A percentile compares a stretch with the other conserved stretches of the same genome.
These are phyloP conservation scores for Craterocephalus amniculus DNA, from an alignment of 2,797 vertebrate species.

Conservation along the genomic window DNA sequence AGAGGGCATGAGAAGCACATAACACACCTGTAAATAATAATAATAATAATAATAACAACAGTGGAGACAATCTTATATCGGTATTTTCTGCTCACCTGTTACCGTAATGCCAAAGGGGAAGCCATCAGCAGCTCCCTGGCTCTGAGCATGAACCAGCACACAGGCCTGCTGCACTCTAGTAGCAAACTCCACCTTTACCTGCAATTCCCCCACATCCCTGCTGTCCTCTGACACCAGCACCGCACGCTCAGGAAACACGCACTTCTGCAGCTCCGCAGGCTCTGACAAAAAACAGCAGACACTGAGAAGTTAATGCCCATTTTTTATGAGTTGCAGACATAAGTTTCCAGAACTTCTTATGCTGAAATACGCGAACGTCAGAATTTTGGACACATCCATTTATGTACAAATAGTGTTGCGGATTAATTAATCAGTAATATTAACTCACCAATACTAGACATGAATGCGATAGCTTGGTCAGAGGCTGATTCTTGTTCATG, in stretches of 20 bases:
- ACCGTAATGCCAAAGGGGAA: conserved; percentile 85
- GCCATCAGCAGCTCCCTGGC: conserved; percentile 77
- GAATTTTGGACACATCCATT: too few species aligned
- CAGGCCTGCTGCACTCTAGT: conserved; percentile 73
- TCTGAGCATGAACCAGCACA: conserved; percentile 84
- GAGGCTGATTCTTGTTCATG: conserved; percentile 54
- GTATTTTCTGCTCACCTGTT: conserved; percentile 77
- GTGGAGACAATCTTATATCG: neutral
- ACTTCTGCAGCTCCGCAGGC: conserved; percentile 80
- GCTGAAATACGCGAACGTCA: too few species aligned
- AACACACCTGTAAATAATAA: neutral
- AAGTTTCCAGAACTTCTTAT: too few species aligned
- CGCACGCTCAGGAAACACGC: conserved; percentile 88
- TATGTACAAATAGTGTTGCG: too few species aligned
- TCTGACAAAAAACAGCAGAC: conserved; percentile 50
- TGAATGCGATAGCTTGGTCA: conserved; percentile 69
- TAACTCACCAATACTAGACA: conserved; percentile 74
- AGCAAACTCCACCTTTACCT: conserved; percentile 76
- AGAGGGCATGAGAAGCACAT: neutral
- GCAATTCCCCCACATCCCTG: conserved; percentile 83
- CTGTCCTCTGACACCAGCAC: conserved; percentile 79
- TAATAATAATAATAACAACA: neutral
- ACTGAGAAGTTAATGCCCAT: neutral
- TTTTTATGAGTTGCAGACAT: neutral
- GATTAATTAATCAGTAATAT: too few species aligned